Evolutionary conservation across 2,113 vertebrate genomes (phyloP), one percentile per base, ranked within the genome.

Genomic region (Xenus cinereus): DNA sequence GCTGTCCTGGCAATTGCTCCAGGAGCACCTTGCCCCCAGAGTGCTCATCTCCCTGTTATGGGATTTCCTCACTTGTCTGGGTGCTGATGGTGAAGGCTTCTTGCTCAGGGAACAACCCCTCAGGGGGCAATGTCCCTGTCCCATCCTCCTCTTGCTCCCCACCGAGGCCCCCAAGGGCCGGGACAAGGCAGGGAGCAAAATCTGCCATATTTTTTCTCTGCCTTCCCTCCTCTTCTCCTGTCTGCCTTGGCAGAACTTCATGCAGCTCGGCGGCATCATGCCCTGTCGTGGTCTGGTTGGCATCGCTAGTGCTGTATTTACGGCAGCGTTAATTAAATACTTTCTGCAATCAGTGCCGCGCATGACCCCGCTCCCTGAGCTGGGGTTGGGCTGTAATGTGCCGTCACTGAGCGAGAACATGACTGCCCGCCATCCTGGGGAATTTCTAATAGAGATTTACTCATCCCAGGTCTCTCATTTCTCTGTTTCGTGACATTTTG

Each of bases 401-500:
- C 95, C 78, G 83, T 95, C 94, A 87, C 20, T 0, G 22, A 92
- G 92, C 2, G 3, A 92, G 94, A 89, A 96, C 91, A 79, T 15
- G 53, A 84, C 91, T 95, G 95, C 89, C 89, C 7, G 21, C 84
- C 1, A 10, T 73, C 94, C 17, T 57, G 15, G 56, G 92, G 95
- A 95, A 94, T 96, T 69, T 97, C 96, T 96, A 97, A 97, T 72
- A 11, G 57, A 89, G 91, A 91, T 95, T 92, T 64, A 64, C 33
- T 95, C 30, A 75, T 97, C 98, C 97, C 97, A 87, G 89, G 88
- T 76, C 7, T 89, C 94, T 75, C 87, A 41, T 92, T 97, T 88
- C 60, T 94, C 93, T 78, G 39, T 89, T 97, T 74, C 32, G 12
- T 98, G 98, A 98, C 98, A 98, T 98, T 97, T 96, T 97, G 94